Conservation (phyloP, 2,113 vertebrate species). For the Mus pahari region DNA sequence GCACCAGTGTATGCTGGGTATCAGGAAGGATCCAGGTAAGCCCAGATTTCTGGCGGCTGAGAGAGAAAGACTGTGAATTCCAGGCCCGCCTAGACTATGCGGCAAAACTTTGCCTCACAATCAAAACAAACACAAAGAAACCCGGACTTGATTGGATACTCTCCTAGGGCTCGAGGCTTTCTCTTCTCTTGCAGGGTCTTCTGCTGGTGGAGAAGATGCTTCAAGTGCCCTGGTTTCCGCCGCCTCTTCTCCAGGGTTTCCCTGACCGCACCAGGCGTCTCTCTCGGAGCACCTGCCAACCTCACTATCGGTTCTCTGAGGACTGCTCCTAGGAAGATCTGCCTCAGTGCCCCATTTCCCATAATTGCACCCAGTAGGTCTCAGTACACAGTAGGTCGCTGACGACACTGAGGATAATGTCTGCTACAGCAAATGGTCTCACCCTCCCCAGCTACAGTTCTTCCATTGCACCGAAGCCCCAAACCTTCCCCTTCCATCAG, state of each 20-base stretch:
- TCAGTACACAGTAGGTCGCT: background rate
- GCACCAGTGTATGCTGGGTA: fast-evolving
- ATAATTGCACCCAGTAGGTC: background rate
- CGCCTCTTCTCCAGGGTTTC: background rate
- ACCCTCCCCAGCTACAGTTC: background rate
- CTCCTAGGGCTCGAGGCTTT: fast-evolving
- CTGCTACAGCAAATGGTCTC: background rate
- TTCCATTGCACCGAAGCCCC: background rate
- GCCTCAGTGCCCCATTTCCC: background rate
- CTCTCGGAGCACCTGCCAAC: background rate
- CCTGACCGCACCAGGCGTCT: background rate
- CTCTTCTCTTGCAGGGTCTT: background rate
- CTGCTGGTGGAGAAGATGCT: background rate
- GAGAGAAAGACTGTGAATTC: background rate
- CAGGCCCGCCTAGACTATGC: background rate
- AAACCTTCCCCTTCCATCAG: background rate
- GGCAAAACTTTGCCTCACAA: background rate
- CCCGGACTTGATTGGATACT: background rate
- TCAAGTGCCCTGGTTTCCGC: background rate
- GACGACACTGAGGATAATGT: background rate
- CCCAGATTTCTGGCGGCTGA: too few relatives aligned
- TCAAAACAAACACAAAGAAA: background rate
- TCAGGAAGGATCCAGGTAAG: too few relatives aligned
- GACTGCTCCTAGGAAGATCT: background rate
- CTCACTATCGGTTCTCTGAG: fast-evolving